Evolutionary conservation across 2,113 vertebrate genomes (phyloP).

Genomic region (Lucifuga dentata): DNA sequence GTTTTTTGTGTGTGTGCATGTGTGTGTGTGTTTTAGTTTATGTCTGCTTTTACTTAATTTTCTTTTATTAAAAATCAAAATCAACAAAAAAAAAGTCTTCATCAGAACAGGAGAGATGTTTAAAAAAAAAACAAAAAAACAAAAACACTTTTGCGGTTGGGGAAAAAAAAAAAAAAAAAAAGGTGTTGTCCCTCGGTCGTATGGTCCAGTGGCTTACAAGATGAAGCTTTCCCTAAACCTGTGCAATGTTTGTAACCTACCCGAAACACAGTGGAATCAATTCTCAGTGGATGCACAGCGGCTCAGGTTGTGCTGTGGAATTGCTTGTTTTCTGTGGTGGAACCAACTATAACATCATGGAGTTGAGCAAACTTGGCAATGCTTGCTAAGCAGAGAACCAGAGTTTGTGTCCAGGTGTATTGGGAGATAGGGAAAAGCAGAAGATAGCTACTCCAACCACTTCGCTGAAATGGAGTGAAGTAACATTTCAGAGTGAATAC

Average conservation of each 20-base stretch:
- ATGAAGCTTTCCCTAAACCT: constrained; percentile 40
- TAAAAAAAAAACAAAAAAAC: background rate
- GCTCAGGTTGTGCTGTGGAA: constrained; percentile 47
- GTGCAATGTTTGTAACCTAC: constrained; percentile 48
- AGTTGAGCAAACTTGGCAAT: constrained; percentile 61
- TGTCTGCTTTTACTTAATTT: too few relatives aligned
- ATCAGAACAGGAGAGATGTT: background rate
- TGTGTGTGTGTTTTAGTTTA: too few relatives aligned
- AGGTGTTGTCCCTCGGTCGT: constrained; percentile 4
- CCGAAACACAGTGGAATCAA: constrained; percentile 57
- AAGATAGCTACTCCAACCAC: constrained; percentile 16
- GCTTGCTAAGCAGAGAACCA: constrained; percentile 58
- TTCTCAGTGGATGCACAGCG: constrained; percentile 50
- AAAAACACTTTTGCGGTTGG: background rate
- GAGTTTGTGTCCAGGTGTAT: constrained; percentile 64
- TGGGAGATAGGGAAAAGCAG: constrained; percentile 58
- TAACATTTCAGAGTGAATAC: constrained; percentile 36
- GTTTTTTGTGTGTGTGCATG: too few relatives aligned
- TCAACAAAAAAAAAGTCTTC: background rate
- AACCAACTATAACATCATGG: constrained; percentile 61
- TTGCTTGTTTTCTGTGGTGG: constrained; percentile 70
- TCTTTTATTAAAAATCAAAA: background rate
- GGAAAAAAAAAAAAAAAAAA: background rate
- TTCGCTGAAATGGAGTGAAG: constrained; percentile 32
- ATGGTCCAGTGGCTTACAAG: constrained; percentile 51